Evolutionary conservation across 2,888 invertebrate genomes (phyloP).

Genomic region (Leptopilina myrica): DNA sequence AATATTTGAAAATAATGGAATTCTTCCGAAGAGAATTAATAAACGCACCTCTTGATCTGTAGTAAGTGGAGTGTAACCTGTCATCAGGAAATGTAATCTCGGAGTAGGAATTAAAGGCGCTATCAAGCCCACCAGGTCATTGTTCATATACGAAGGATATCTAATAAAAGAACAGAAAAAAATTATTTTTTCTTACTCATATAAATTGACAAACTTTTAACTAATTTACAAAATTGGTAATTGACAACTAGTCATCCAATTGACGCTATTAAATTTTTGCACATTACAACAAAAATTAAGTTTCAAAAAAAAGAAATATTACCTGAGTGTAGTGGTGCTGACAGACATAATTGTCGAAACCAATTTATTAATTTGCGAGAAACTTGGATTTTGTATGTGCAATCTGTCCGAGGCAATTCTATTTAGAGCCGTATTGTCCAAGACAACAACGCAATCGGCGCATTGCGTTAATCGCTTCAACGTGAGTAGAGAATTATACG

Average conservation of each 20-base stretch:
- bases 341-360: slow-evolving; percentile 99
- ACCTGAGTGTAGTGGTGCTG: slow-evolving; percentile 95
- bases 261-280: too few species aligned
- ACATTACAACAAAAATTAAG: background rate
- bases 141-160: slow-evolving; percentile 99
- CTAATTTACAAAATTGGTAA: too few species aligned
- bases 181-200: background rate
- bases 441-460: slow-evolving; percentile 97
- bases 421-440: slow-evolving; percentile 98
- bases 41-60: slow-evolving; percentile 86
- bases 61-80: slow-evolving; percentile 96
- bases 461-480: slow-evolving; percentile 95
- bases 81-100: slow-evolving; percentile 98
- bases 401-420: slow-evolving; percentile 94
- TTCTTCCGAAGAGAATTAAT: background rate
- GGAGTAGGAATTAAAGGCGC: slow-evolving; percentile 98
- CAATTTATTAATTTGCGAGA: slow-evolving; percentile 97
- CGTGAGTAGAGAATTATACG: slow-evolving; percentile 96
- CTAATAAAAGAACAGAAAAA: slow-evolving; percentile 73
- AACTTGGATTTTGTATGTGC: slow-evolving; percentile 96
- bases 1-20: too few species aligned
- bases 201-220: too few species aligned
- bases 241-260: too few species aligned
- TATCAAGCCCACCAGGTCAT: slow-evolving; percentile 95
- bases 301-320: slow-evolving; percentile 18